These are phyloP conservation scores for Pristis pectinata DNA, from an alignment of 2,797 vertebrate species.

Conservation along the genomic window DNA sequence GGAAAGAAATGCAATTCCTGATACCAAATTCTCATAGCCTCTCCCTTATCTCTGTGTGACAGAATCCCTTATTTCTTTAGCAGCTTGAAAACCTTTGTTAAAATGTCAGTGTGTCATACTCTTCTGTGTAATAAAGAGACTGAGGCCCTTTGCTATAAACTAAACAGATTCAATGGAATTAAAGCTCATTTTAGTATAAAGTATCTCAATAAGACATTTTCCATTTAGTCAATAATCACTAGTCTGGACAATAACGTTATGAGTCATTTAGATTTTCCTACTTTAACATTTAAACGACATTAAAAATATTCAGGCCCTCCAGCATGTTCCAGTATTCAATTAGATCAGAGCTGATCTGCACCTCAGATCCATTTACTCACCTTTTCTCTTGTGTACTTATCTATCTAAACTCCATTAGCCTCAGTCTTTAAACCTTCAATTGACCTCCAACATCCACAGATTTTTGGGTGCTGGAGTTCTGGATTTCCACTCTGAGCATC, in stretches of 20 bases:
- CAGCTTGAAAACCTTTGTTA: constrained; percentile 73
- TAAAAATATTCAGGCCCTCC: background rate
- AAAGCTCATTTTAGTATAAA: constrained; percentile 22
- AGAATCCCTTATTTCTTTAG: constrained; percentile 69
- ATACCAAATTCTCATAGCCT: constrained; percentile 69
- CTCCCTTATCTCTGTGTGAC: constrained; percentile 66
- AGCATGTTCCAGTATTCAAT: constrained; percentile 9
- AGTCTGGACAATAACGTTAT: background rate
- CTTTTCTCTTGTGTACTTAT: background rate
- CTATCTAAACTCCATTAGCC: background rate
- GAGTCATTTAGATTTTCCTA: constrained; percentile 16
- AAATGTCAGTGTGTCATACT: constrained; percentile 52
- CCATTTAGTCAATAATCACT: constrained; percentile 26
- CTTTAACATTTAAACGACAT: constrained; percentile 5
- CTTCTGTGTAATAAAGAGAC: constrained; percentile 13
- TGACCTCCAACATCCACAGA: background rate
- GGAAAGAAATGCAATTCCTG: constrained; percentile 61
- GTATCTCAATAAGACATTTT: constrained; percentile 1
- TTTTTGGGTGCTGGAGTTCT: background rate
- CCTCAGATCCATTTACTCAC: background rate
- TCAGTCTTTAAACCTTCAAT: background rate
- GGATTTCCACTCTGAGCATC: background rate
- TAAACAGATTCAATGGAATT: constrained; percentile 25
- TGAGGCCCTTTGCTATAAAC: background rate
- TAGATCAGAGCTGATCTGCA: background rate